Conservation (phyloP, 2,113 vertebrate genomes). For the Misgurnus anguillicaudatus region DNA sequence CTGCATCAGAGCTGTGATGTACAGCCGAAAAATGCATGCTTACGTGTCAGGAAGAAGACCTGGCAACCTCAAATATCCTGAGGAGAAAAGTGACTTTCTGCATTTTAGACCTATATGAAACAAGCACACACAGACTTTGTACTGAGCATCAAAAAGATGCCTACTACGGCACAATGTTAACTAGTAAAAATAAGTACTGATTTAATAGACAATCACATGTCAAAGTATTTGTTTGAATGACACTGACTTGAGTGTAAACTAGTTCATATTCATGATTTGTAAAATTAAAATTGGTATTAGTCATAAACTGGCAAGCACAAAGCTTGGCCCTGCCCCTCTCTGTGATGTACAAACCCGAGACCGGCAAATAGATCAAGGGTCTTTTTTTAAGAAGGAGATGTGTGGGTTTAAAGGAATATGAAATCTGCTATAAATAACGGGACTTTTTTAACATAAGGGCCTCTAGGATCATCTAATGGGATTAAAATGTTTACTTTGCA, state of each 20-base stretch:
- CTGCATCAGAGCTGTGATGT: constrained; percentile 41
- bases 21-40: constrained; percentile 55
- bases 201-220: constrained; percentile 11
- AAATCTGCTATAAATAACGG: constrained; percentile 66
- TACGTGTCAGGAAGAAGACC: constrained; percentile 66
- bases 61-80: constrained; percentile 48
- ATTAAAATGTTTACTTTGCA: constrained; percentile 69
- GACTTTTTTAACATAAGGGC: constrained; percentile 53
- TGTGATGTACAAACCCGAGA: constrained; percentile 62
- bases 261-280: constrained; percentile 38
- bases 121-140: too few relatives aligned
- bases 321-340: constrained; percentile 9
- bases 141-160: too few relatives aligned
- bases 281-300: constrained; percentile 8
- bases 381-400: constrained; percentile 44
- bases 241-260: not conserved
- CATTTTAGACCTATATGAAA: not conserved
- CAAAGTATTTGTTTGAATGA: not conserved
- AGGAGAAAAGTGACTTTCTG: not conserved
- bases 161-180: not conserved
- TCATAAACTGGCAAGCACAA: constrained; percentile 41
- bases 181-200: not conserved
- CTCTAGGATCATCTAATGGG: constrained; percentile 62
- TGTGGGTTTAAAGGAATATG: constrained; percentile 60
- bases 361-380: constrained; percentile 62